A percentile compares a stretch with the other conserved stretches of the same genome.
Conservation (phyloP, 2,797 vertebrate genomes). For the Hypotaenidia philippensis region DNA sequence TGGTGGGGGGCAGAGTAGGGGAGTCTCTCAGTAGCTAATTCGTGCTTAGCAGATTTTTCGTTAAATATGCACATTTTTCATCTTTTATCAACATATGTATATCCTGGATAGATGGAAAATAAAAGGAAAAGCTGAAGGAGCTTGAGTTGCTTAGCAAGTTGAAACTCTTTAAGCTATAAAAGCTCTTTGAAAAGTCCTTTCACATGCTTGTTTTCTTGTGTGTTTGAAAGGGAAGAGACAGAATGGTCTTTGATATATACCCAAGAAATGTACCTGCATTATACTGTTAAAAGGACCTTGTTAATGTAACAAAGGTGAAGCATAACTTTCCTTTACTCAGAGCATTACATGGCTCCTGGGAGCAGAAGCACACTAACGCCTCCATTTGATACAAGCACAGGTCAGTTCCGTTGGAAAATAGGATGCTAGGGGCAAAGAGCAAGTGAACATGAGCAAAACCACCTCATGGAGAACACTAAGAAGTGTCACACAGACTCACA, state of each 20-base stretch:
- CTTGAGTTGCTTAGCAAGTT: background rate
- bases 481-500: no score
- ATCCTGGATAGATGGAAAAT: background rate
- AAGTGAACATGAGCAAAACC: accelerated
- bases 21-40: background rate
- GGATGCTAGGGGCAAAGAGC: background rate
- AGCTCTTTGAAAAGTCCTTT: background rate
- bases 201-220: background rate
- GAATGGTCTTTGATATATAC: background rate
- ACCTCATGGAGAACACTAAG: background rate
- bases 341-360: accelerated
- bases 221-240: background rate
- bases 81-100: background rate
- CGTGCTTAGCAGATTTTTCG: background rate
- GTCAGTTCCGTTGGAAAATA: background rate
- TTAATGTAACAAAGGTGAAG: background rate
- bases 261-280: background rate
- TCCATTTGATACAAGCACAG: background rate
- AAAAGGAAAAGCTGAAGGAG: background rate
- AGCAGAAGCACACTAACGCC: background rate
- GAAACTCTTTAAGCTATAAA: background rate
- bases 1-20: no score
- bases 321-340: background rate
- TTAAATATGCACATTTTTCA: background rate
- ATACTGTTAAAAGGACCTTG: background rate